Evolutionary conservation across 1,140 invertebrate species (phyloP), one percentile per base, ranked within the genome.

Genomic region (Conus ventricosus): DNA sequence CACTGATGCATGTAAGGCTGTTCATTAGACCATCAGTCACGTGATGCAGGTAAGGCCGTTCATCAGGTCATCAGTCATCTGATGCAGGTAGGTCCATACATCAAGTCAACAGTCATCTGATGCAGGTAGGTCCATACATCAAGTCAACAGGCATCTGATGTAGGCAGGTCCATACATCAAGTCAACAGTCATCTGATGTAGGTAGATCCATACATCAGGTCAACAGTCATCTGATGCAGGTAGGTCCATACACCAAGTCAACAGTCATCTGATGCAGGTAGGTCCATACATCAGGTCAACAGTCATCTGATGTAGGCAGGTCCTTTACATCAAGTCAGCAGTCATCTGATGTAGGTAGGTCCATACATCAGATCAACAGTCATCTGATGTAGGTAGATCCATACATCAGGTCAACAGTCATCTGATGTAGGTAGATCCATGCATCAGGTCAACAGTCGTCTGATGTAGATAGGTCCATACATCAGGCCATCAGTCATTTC

Each of bases 91-190:
- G 3, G 39, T 0, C 39, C 39, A 39, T 39, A 1, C 39, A 39
- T 39, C 3, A 3, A 94, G 97, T 97, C 8, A 99, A 99, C 88
- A 98, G 97, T 57, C 97, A 97, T 93, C 96, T 97, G 88, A 98
- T 98, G 98, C 97, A 98, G 95, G 94, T 95, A 89, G 75, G 51
- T 93, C 97, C 4, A 98, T 99, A 93, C 96, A 98, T 54, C 98
- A 99, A 94, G 97, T 97, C 10, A 99, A 99, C 88, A 98, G 97
- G 55, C 97, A 97, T 93, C 96, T 97, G 88, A 98, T 99, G 98
- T 97, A 99, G 95, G 94, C 95, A 88, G 81, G 60, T 1, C 10
- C 4, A 20, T 63, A 1, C 39, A 39, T 39, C 3, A 39, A 39
- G 4, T 4, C 60, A 63, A 2, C 60, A 13, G 60, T 63, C 60